These are phyloP conservation scores for Mechanitis mazaeus DNA, from an alignment of 2,888 invertebrate species.

Conservation along the genomic window DNA sequence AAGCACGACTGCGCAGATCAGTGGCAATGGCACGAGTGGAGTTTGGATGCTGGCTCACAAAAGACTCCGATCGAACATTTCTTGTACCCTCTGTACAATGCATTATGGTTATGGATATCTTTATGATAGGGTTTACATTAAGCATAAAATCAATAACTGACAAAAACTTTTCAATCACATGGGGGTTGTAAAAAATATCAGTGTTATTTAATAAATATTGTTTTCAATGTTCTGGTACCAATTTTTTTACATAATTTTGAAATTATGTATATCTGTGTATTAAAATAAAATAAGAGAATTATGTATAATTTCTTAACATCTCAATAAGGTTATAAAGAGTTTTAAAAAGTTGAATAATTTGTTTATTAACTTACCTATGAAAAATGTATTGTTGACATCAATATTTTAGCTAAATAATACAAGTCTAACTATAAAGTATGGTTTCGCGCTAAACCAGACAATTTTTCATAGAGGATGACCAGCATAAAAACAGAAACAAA, in stretches of 20 bases:
- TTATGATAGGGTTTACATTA: slow-evolving; percentile 58
- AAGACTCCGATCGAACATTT: slow-evolving; percentile 52
- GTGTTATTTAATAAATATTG: neutral
- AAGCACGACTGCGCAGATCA: slow-evolving; percentile 62
- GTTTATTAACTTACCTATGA: slow-evolving; percentile 18
- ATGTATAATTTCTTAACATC: neutral
- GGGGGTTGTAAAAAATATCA: slow-evolving; percentile 3
- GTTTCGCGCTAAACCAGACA: slow-evolving; percentile 28
- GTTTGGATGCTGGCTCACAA: slow-evolving; percentile 56
- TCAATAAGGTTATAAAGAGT: neutral
- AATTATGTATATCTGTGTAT: neutral
- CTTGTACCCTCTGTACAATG: slow-evolving; percentile 47
- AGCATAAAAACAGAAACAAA: slow-evolving; percentile 63
- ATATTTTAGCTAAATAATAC: slow-evolving; percentile 15
- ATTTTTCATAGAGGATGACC: slow-evolving; percentile 54
- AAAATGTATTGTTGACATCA: slow-evolving; percentile 14
- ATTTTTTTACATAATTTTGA: neutral
- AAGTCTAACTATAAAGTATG: slow-evolving; percentile 16
- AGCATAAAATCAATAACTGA: slow-evolving; percentile 56
- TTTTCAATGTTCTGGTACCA: neutral
- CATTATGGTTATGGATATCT: slow-evolving; percentile 41
- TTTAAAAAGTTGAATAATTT: neutral
- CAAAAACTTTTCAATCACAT: slow-evolving; percentile 12
- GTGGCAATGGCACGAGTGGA: slow-evolving; percentile 58
- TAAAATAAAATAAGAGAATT: neutral